Evolutionary conservation across 2,113 vertebrate species (phyloP), one percentile per base, ranked within the genome.

Genomic region (Anolis carolinensis): DNA sequence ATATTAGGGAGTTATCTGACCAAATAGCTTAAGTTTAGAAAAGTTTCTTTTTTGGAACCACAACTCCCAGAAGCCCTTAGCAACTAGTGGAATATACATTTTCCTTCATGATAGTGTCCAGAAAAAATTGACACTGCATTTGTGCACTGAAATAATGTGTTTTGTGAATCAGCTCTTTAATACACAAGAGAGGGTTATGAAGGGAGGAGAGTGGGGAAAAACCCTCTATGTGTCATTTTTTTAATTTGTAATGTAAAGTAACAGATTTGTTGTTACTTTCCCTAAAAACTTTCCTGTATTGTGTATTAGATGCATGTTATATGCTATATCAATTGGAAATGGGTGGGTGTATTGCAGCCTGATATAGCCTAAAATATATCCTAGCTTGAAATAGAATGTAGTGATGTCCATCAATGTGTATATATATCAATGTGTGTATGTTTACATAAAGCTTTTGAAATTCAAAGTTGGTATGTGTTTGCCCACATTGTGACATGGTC

Each of bases 311-410:
- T 44, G 39, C 39, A 44, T 44, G 5, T 44, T 44, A 75, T 84
- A 27, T 75, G 72, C 65, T 77, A 62, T 77, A 39, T 32, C 62
- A 76, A 73, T 73, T 84, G 83, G 39, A 59, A 52, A 67, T 76
- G 62, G 71, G 44, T 67, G 11, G 1, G 13, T 84, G 30, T 73
- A 77, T 62, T 67, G 62, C 27, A 67, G 73, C 73, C 65, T 76
- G 76, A 27, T n/a, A 34, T 77, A 67, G 32, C 8, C 62, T 84
- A 62, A 52, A 82, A 76, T 34, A 83, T 11, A n/a, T 48, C 34
- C 20, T 83, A 75, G 23, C 59, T 73, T 83, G 34, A 36, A 82
- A 50, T n/a, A 44, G 34, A 55, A 8, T 75, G 2, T 18, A 50
- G 30, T 62, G 72, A 36, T 55, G 55, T 71, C 48, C 20, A 75